These are phyloP conservation scores for Heterochromis multidens DNA, from an alignment of 2,113 vertebrate species.

Conservation along the genomic window DNA sequence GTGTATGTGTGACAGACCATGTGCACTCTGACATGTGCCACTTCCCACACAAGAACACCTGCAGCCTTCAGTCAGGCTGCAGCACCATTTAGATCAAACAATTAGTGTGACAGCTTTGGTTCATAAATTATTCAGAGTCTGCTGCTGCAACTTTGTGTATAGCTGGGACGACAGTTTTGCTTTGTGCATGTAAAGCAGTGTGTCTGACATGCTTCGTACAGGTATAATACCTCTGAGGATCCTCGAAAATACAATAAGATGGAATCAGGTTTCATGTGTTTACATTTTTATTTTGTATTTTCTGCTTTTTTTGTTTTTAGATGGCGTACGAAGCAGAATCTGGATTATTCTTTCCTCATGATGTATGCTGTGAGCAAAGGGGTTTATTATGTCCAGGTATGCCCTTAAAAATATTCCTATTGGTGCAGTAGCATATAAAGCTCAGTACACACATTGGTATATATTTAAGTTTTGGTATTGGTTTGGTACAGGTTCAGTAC, in stretches of 20 bases:
- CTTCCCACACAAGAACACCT: constrained; percentile 28
- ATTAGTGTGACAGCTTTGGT: constrained; percentile 12
- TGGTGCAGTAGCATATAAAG: background rate
- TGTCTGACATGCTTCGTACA: background rate
- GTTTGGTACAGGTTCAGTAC: background rate
- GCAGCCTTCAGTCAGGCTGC: background rate
- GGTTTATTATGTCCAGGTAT: constrained; percentile 96
- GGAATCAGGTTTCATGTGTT: background rate
- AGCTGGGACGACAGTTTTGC: background rate
- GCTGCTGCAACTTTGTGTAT: background rate
- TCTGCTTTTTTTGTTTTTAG: constrained; percentile 69
- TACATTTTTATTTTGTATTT: background rate
- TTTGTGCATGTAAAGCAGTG: constrained; percentile 7
- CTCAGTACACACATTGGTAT: background rate
- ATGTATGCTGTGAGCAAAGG: constrained; percentile 98
- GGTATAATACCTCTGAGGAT: background rate
- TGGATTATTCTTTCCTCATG: constrained; percentile 99
- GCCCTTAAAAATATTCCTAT: background rate
- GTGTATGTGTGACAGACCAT: background rate
- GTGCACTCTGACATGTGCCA: background rate
- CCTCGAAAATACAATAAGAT: background rate
- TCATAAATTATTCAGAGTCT: constrained; percentile 33
- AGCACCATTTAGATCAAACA: constrained; percentile 25
- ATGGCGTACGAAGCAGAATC: constrained; percentile 97
- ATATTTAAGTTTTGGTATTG: background rate